A percentile compares a stretch with the other conserved stretches of the same genome.
phyloP scores from a whole-genome alignment of 2,113 vertebrate species.

The Takifugu bimaculatus region DNA sequence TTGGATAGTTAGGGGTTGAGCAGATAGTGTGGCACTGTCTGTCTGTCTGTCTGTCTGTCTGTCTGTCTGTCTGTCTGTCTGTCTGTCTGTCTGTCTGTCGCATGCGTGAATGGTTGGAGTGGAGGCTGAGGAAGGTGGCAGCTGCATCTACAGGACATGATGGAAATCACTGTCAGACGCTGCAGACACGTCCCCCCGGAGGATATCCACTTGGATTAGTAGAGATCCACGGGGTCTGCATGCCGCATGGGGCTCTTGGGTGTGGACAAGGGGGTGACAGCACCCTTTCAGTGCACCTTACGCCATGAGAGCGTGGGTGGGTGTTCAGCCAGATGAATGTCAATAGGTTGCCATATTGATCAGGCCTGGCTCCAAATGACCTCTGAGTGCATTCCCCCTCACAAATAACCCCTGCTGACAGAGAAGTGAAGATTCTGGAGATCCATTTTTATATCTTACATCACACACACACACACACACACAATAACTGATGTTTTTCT shows the following conservation, averaged over 20 bases:
- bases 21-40: slow-evolving; percentile 3
- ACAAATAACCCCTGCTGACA: no score
- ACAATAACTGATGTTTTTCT: no score
- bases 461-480: background rate
- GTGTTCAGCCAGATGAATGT: slow-evolving; percentile 9
- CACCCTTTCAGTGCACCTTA: background rate
- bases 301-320: slow-evolving; percentile 7
- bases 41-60: no score
- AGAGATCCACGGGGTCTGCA: slow-evolving; percentile 23
- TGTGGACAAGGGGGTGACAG: slow-evolving; percentile 13
- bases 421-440: no score
- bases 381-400: no score
- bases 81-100: slow-evolving; percentile 5
- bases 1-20: slow-evolving; percentile 1
- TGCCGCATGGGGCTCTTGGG: slow-evolving; percentile 12
- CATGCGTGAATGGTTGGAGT: background rate
- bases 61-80: no score
- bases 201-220: slow-evolving; percentile 60
- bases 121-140: slow-evolving; percentile 30
- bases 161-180: slow-evolving; percentile 62
- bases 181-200: slow-evolving; percentile 50
- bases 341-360: background rate
- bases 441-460: no score
- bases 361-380: no score
- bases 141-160: slow-evolving; percentile 47